Conservation (phyloP, 2,888 invertebrate species). For the Zootermopsis nevadensis region DNA sequence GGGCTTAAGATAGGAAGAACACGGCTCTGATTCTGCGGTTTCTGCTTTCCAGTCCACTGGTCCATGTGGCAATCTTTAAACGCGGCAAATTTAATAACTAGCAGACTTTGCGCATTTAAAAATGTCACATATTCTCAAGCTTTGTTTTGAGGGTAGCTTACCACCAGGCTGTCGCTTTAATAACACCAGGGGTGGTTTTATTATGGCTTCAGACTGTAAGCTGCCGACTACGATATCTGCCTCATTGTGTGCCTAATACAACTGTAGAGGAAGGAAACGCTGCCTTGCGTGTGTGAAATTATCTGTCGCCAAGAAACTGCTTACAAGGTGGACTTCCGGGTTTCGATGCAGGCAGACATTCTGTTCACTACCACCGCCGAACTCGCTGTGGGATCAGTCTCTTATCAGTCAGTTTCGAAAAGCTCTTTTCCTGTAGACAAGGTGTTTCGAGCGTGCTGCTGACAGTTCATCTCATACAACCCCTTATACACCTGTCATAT, state of each 20-base stretch:
- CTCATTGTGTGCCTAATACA: not conserved
- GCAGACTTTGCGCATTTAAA: not conserved
- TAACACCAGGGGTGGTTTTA: not conserved
- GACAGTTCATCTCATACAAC: too few species aligned
- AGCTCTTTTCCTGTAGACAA: too few species aligned
- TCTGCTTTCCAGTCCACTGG: not conserved
- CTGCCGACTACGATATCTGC: not conserved
- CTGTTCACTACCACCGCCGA: too few species aligned
- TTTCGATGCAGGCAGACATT: too few species aligned
- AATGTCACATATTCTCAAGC: not conserved
- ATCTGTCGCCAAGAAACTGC: too few species aligned
- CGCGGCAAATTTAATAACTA: not conserved
- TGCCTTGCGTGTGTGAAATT: too few species aligned
- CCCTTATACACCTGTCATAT: too few species aligned
- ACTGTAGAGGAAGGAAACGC: not conserved
- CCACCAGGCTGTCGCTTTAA: not conserved
- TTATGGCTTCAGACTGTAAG: not conserved
- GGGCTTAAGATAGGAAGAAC: not conserved
- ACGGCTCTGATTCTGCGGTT: not conserved
- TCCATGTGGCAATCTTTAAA: not conserved
- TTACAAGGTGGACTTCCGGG: too few species aligned
- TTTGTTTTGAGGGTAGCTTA: not conserved
- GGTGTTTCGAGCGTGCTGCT: too few species aligned
- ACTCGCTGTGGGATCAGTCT: too few species aligned
- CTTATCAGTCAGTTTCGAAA: too few species aligned